Evolutionary conservation across 2,113 vertebrate species (phyloP).

Genomic region (zebrafish (Danio rerio)): GRCz12tu NC_133195.1:42800001-42800500

Average conservation of each 20-base stretch:
- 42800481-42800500: too few species aligned
- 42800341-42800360: constrained; percentile 35
- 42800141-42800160: constrained; percentile 93
- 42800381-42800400: constrained; percentile 41
- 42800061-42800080: constrained; percentile 92
- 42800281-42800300: not conserved
- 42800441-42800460: not conserved
- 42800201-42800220: constrained; percentile 37
- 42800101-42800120: constrained; percentile 94
- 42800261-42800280: not conserved
- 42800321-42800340: not conserved
- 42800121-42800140: constrained; percentile 93
- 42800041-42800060: constrained; percentile 87
- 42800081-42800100: constrained; percentile 88
- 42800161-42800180: constrained; percentile 81
- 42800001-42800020: constrained; percentile 85
- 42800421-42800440: constrained; percentile 18
- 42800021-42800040: constrained; percentile 86
- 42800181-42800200: constrained; percentile 71
- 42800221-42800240: constrained; percentile 27
- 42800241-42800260: constrained; percentile 14
- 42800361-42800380: constrained; percentile 48
- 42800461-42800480: not conserved
- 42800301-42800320: not conserved
- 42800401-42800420: too few species aligned